Percentiles rank a stretch among this genome's conserved stretches.
phyloP scores from a whole-genome alignment of 2,797 vertebrate species.

The Etheostoma nigrum region DNA sequence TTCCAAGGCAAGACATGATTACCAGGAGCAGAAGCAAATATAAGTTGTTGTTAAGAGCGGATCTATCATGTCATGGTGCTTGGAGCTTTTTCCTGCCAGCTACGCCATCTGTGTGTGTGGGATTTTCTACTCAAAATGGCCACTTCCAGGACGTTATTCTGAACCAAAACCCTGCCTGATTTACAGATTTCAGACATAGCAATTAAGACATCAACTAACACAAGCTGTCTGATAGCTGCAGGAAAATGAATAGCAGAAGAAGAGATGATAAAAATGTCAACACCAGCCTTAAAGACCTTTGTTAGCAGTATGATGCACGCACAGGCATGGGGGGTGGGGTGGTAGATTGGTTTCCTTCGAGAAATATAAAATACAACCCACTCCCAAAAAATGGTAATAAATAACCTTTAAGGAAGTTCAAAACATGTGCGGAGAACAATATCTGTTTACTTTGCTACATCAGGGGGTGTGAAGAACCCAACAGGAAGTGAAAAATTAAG shows the following conservation, averaged over 20 bases:
- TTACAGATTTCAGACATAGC: slow-evolving; percentile 19
- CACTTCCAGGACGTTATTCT: slow-evolving; percentile 15
- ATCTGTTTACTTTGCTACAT: too few species aligned
- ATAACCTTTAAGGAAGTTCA: too few species aligned
- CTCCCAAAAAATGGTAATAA: too few species aligned
- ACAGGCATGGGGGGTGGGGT: too few species aligned
- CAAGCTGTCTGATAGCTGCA: slow-evolving; percentile 4
- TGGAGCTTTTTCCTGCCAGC: slow-evolving; percentile 21
- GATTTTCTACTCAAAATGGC: neutral
- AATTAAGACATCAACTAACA: slow-evolving; percentile 1
- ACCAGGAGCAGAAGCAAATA: slow-evolving; percentile 34
- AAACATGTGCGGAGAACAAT: too few species aligned
- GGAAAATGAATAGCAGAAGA: neutral
- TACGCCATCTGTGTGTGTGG: slow-evolving; percentile 42
- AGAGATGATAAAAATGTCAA: neutral
- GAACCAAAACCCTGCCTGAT: slow-evolving; percentile 21
- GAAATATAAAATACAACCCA: too few species aligned
- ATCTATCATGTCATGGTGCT: slow-evolving; percentile 36
- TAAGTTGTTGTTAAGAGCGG: slow-evolving; percentile 30
- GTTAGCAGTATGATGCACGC: too few species aligned
- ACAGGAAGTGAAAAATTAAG: too few species aligned
- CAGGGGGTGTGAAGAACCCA: too few species aligned
- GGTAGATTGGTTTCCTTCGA: too few species aligned
- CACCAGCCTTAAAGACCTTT: neutral
- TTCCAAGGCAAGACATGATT: slow-evolving; percentile 34